Evolutionary conservation across 2,888 invertebrate species (phyloP).

Genomic region (Stenolophus ochropezus): DNA sequence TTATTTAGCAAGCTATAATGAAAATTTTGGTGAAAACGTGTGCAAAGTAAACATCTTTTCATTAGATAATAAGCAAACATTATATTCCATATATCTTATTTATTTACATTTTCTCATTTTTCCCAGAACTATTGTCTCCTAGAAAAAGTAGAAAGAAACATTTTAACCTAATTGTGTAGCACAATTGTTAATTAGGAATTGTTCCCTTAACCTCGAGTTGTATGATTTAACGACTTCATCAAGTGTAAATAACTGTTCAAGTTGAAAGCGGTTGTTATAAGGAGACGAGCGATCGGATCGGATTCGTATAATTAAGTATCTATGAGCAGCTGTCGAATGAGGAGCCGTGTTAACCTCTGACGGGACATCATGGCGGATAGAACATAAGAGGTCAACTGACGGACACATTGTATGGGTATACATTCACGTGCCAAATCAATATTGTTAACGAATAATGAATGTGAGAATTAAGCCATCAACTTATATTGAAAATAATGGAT

Average conservation of each 20-base stretch:
- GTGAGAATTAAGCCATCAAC: background rate
- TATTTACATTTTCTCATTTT: background rate
- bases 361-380: background rate
- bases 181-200: background rate
- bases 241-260: slow-evolving; percentile 37
- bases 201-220: background rate
- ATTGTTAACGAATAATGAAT: background rate
- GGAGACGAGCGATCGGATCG: slow-evolving; percentile 1
- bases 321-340: slow-evolving; percentile 28
- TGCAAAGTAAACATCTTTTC: background rate
- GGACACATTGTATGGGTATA: slow-evolving; percentile 4
- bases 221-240: background rate
- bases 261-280: slow-evolving; percentile 47
- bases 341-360: slow-evolving; percentile 30
- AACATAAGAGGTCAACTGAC: slow-evolving; percentile 27
- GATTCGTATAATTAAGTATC: slow-evolving; percentile 35
- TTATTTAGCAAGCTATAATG: no score
- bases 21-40: no score
- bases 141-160: background rate
- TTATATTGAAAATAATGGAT: background rate
- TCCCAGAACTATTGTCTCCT: background rate
- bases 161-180: background rate
- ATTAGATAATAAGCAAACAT: background rate
- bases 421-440: background rate
- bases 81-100: background rate